Conservation (phyloP, 2,888 invertebrate genomes). For the Molorchus minor region DNA sequence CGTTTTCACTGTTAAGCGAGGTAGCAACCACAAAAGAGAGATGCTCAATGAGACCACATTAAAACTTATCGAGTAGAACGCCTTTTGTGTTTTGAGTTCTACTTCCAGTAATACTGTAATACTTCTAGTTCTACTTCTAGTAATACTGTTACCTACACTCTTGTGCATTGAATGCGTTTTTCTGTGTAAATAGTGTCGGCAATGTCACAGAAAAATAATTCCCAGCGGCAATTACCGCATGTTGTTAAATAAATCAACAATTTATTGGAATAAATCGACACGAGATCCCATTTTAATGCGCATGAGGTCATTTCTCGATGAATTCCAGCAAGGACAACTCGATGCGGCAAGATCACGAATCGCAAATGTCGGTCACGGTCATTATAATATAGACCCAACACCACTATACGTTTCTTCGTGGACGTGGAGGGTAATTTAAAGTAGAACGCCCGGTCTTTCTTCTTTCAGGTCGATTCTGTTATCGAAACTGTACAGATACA, state of each 20-base stretch:
- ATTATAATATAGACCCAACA: slow-evolving; percentile 6
- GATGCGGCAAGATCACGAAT: slow-evolving; percentile 22
- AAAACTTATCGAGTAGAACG: too few relatives aligned
- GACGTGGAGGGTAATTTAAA: too few relatives aligned
- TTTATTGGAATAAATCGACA: slow-evolving; percentile 1
- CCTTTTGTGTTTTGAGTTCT: too few relatives aligned
- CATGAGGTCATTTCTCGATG: slow-evolving; percentile 22
- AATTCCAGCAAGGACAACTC: slow-evolving; percentile 12
- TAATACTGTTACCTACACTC: background rate
- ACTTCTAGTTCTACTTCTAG: too few relatives aligned
- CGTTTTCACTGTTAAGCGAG: too few relatives aligned
- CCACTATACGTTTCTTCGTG: slow-evolving; percentile 1
- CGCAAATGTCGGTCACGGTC: slow-evolving; percentile 21
- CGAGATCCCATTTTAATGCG: slow-evolving; percentile 8
- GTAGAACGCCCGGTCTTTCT: too few relatives aligned
- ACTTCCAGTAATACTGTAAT: too few relatives aligned
- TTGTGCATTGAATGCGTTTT: background rate
- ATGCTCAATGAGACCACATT: too few relatives aligned
- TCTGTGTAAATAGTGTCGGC: background rate
- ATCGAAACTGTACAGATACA: too few relatives aligned
- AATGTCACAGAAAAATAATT: background rate
- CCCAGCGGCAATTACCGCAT: background rate
- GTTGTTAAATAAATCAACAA: background rate
- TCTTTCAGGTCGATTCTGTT: too few relatives aligned
- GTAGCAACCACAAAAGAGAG: too few relatives aligned